Percentiles rank a stretch among this genome's conserved stretches.
Evolutionary conservation across 2,888 invertebrate genomes (phyloP).

Genomic region (Dynastes hyllus): DNA sequence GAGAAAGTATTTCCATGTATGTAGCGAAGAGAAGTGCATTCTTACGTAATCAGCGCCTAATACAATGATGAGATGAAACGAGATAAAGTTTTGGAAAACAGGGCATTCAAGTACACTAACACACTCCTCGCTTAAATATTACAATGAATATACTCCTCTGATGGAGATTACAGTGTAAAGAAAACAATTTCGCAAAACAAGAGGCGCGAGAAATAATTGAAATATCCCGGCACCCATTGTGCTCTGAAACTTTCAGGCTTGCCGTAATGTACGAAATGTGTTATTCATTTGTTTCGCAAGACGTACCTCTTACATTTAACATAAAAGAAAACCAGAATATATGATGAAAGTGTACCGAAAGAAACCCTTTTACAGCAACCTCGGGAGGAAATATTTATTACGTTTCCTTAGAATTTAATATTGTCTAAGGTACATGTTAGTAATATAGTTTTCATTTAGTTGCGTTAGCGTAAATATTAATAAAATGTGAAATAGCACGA

Average conservation of each 20-base stretch:
- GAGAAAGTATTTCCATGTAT: not conserved
- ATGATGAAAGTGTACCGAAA: conserved; percentile 40
- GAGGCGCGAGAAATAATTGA: conserved; percentile 60
- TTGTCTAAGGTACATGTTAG: not conserved
- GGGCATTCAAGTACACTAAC: conserved; percentile 24
- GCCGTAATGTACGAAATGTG: conserved; percentile 58
- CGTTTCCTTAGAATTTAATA: conserved; percentile 32
- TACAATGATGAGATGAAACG: conserved; percentile 27
- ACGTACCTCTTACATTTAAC: conserved; percentile 42
- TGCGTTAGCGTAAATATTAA: conserved; percentile 30
- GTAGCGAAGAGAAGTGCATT: not conserved
- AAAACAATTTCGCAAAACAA: conserved; percentile 58
- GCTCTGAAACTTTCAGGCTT: conserved; percentile 56
- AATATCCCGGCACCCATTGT: conserved; percentile 58
- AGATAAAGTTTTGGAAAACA: conserved; percentile 33
- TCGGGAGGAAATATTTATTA: conserved; percentile 26
- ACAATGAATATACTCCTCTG: conserved; percentile 46
- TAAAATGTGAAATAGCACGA: not conserved
- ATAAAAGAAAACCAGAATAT: conserved; percentile 47
- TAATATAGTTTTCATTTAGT: conserved; percentile 32
- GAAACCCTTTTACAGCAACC: conserved; percentile 34
- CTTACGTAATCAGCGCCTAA: conserved; percentile 26
- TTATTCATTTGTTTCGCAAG: conserved; percentile 56
- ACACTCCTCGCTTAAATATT: conserved; percentile 38
- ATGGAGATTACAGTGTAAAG: conserved; percentile 53